Conservation (phyloP, 2,113 vertebrate species). For the Mustelus asterias region DNA sequence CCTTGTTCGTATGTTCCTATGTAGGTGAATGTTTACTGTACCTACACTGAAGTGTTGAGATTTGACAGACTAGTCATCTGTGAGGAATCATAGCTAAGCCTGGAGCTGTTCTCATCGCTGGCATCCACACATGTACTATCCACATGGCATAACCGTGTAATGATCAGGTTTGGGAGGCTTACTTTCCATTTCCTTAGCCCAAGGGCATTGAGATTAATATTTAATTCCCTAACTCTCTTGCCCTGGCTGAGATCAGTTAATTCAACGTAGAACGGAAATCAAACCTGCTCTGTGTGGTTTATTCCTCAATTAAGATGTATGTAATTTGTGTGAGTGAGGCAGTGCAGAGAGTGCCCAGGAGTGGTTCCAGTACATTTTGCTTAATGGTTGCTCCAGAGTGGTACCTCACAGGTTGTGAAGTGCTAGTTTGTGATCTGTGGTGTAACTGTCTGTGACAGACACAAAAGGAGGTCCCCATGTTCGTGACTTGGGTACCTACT, state of each 20-base stretch:
- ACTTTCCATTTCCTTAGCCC: not conserved
- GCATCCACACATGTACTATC: not conserved
- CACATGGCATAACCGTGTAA: not conserved
- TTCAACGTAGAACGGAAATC: not conserved
- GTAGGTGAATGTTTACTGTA: not conserved
- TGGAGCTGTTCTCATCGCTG: not conserved
- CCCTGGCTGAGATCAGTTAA: not conserved
- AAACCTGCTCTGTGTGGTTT: not conserved
- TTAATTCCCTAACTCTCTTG: not conserved
- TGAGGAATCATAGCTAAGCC: not conserved
- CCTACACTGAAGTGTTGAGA: not conserved
- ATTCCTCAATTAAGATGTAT: not conserved
- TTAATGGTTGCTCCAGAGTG: not conserved
- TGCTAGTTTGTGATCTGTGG: not conserved
- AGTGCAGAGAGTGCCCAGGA: not conserved
- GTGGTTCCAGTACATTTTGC: not conserved
- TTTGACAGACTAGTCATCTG: not conserved
- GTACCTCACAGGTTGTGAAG: not conserved
- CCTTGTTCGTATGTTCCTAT: too few species aligned
- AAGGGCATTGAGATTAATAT: not conserved
- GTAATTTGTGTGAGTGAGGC: not conserved
- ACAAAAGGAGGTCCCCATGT: not conserved
- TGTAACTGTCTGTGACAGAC: not conserved
- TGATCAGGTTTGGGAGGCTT: not conserved
- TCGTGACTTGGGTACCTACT: not conserved